Percentiles rank a stretch among this genome's conserved stretches.
Conservation (phyloP, 2,113 vertebrate genomes). For the Catharus bicknelli region DNA sequence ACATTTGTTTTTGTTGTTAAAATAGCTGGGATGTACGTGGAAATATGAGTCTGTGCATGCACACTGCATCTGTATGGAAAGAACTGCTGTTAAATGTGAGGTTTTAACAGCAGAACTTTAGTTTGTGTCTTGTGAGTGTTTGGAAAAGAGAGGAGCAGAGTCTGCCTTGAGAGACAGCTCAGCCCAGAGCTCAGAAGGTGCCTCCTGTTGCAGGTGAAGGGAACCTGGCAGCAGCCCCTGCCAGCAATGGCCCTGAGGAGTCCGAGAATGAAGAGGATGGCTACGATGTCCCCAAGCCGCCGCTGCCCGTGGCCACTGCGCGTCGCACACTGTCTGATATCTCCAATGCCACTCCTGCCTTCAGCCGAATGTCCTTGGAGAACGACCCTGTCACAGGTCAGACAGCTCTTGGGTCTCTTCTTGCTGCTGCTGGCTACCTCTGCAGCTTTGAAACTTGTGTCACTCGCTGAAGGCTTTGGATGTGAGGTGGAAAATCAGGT, state of each 20-base stretch:
- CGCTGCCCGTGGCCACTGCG: slow-evolving; percentile 71
- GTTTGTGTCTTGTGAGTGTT: neutral
- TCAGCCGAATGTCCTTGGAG: slow-evolving; percentile 83
- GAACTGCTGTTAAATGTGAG: neutral
- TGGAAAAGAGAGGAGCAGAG: neutral
- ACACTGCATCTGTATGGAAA: neutral
- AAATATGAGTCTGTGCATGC: neutral
- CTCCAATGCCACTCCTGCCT: slow-evolving; percentile 81
- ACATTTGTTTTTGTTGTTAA: neutral
- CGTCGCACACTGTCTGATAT: slow-evolving; percentile 90
- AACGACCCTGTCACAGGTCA: slow-evolving; percentile 73
- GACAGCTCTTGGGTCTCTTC: accelerated
- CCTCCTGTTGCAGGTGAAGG: slow-evolving; percentile 61
- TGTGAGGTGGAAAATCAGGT: neutral
- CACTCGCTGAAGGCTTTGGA: accelerated
- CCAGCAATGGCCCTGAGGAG: slow-evolving; percentile 75
- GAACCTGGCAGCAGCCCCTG: slow-evolving; percentile 57
- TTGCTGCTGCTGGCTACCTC: accelerated
- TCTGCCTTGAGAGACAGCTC: neutral
- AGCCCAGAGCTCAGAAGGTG: neutral
- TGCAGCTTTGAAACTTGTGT: accelerated
- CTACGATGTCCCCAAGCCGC: slow-evolving; percentile 87
- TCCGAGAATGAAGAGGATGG: slow-evolving; percentile 84
- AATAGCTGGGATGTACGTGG: neutral
- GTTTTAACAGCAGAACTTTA: neutral